Percentiles rank a stretch among this genome's conserved stretches.
Conservation (phyloP, 2,888 invertebrate genomes). For the Lithophane leautieri region DNA sequence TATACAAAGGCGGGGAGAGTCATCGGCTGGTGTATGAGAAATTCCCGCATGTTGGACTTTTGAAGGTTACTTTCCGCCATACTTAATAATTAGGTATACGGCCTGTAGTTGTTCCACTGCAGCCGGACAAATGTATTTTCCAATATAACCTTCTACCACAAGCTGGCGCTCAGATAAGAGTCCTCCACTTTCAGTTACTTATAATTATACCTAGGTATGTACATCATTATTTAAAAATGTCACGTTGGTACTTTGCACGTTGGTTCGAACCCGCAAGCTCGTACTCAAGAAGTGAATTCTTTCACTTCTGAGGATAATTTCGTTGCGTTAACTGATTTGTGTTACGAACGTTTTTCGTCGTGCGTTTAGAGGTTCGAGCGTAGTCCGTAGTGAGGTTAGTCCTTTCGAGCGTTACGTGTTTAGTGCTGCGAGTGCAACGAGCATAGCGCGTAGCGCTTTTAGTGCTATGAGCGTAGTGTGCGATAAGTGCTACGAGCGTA, state of each 20-base stretch:
- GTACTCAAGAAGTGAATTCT: background rate
- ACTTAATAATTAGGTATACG: no score
- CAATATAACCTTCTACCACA: no score
- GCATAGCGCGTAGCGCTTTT: no score
- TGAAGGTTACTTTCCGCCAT: constrained; percentile 92
- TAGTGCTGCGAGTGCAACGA: background rate
- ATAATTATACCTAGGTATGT: background rate
- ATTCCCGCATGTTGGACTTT: constrained; percentile 95
- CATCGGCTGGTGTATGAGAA: constrained; percentile 94
- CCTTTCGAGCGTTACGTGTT: no score
- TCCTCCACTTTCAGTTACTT: background rate
- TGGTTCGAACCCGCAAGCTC: background rate
- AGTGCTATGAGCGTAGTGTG: no score
- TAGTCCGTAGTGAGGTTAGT: background rate
- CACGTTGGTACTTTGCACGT: background rate
- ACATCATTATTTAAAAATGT: background rate
- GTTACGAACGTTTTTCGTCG: background rate
- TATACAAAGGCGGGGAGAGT: constrained; percentile 94
- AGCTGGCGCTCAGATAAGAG: no score
- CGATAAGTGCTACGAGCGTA: background rate
- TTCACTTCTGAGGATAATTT: background rate
- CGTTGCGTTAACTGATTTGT: background rate
- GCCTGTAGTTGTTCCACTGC: background rate
- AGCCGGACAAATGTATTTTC: no score
- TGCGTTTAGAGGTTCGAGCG: background rate